Evolutionary conservation across 2,888 invertebrate species (phyloP), one percentile per base, ranked within the genome.

Genomic region (Therioaphis trifolii): DNA sequence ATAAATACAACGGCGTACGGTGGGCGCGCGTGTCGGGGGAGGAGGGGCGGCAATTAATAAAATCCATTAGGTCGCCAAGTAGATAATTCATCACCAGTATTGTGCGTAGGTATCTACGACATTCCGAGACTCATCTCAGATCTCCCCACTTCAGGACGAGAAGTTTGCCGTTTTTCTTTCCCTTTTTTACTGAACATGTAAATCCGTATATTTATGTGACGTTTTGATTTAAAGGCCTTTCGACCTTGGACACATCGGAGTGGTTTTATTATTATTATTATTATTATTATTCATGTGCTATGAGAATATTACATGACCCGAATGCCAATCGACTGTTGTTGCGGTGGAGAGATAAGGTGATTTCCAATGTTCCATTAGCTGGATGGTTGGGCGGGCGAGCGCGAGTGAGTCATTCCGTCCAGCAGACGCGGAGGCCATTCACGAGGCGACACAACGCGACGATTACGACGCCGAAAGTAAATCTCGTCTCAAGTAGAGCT

Each of bases 11-110:
- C 27, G 15, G 24, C 76, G 61, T n/a, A 21, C 14, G 63, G 49
- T 63, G 63, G 52, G 68, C 68, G n/a, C n/a, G 78, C 78, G 49
- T 24, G 49, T 24, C 1, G 74, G 24, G 43, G 46, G 63, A 15
- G 21, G 43, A 52, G 24, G 21, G 55, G 63, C 80, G 80, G 80
- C 80, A 82, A 82, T 82, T 82, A 82, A 82, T 82, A 82, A 82
- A 82, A 82, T 82, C 80, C 80, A 82, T 82, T 82, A 82, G 24
- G 72, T 72, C 61, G 58, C 69, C 58, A 46, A 69, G 79, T 43
- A 80, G 72, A 82, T 72, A 72, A 82, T 82, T 82, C 72, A 82
- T 82, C 80, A 82, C 80, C 63, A 40, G 72, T 72, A 71, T 80
- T 78, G 78, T 78, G 78, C 68, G 68, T 78, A 78, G 68, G 78